Conservation (phyloP, 2,797 vertebrate species). For the Iguana delicatissima region DNA sequence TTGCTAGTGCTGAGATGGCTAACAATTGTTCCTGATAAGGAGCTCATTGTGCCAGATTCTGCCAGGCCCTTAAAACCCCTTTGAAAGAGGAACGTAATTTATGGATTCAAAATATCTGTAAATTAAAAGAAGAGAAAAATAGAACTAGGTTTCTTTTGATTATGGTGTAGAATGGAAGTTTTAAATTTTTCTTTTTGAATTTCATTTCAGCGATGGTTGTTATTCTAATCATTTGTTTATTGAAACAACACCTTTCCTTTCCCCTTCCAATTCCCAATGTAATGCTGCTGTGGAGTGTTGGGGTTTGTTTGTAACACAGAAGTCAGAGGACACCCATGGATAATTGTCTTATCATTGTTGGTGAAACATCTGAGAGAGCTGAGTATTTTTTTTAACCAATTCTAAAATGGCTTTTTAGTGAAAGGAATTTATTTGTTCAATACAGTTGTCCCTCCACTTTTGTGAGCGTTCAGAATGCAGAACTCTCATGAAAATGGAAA, state of each 20-base stretch:
- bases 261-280: background rate
- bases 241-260: background rate
- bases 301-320: background rate
- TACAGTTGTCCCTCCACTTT: too few relatives aligned
- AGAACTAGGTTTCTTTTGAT: background rate
- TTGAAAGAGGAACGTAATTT: background rate
- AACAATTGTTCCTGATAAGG: conserved; percentile 18
- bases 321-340: background rate
- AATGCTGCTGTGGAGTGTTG: background rate
- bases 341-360: background rate
- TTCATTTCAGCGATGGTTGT: background rate
- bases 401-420: background rate
- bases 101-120: background rate
- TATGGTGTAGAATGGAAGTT: background rate
- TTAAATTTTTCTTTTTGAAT: background rate
- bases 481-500: too few relatives aligned
- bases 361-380: too few relatives aligned
- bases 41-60: conserved; percentile 1
- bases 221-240: background rate
- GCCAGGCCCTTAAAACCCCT: background rate
- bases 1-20: background rate
- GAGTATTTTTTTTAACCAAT: background rate
- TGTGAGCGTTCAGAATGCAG: too few relatives aligned
- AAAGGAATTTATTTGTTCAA: background rate
- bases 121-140: background rate